These are phyloP conservation scores for Enteromius thamalakanensis DNA, from an alignment of 2,797 vertebrate species.

Conservation along the genomic window DNA sequence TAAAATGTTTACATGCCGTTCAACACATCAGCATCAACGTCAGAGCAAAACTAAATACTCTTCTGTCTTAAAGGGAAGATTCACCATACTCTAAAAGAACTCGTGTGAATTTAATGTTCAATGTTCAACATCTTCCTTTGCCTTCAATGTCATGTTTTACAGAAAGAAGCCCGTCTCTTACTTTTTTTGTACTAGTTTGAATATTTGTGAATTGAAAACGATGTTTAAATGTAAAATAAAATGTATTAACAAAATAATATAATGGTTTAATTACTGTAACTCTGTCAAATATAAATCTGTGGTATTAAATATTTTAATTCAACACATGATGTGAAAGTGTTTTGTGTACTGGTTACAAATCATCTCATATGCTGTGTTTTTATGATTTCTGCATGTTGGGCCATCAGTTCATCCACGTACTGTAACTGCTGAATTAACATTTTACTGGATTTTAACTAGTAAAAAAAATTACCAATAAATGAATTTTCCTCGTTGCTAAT, in stretches of 20 bases:
- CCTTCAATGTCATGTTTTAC: not conserved
- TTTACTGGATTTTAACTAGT: not conserved
- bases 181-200: not conserved
- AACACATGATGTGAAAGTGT: not conserved
- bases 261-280: not conserved
- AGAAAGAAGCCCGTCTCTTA: not conserved
- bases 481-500: not conserved
- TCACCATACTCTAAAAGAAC: not conserved
- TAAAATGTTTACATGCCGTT: slow-evolving; percentile 35
- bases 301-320: not conserved
- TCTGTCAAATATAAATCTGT: not conserved
- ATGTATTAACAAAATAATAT: not conserved
- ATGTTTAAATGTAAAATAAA: not conserved
- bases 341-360: not conserved
- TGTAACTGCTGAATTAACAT: not conserved
- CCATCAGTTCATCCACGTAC: slow-evolving; percentile 12
- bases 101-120: slow-evolving; percentile 3
- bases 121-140: not conserved
- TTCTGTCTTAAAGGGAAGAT: slow-evolving; percentile 21
- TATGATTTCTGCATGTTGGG: not conserved
- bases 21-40: slow-evolving; percentile 14
- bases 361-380: not conserved
- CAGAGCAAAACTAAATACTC: not conserved
- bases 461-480: not conserved
- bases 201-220: not conserved